phyloP scores from a whole-genome alignment of 1,140 invertebrate species.

The Brachionus calyciflorus region DNA sequence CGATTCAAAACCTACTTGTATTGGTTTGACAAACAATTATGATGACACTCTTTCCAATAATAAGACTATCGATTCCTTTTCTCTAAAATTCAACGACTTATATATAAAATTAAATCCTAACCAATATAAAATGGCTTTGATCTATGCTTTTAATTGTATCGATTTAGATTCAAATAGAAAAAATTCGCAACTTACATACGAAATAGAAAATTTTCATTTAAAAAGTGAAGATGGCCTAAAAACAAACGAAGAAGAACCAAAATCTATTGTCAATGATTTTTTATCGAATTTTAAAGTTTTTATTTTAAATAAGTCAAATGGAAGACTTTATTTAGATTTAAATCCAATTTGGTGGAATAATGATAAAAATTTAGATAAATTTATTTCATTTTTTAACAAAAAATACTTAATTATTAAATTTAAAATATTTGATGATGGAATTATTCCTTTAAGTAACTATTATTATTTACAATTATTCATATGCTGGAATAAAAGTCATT shows the following conservation, averaged over 20 bases:
- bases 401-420: constrained; percentile 2
- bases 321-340: not conserved
- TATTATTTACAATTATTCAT: not conserved
- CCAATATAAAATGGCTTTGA: not conserved
- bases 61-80: not conserved
- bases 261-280: not conserved
- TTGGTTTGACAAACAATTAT: not conserved
- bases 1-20: not conserved
- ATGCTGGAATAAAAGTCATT: not conserved
- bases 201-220: constrained; percentile 8
- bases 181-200: not conserved
- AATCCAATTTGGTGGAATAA: not conserved
- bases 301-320: not conserved
- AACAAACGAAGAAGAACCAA: not conserved
- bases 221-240: not conserved
- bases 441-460: not conserved
- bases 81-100: not conserved
- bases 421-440: constrained; percentile 1
- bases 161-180: constrained; percentile 1
- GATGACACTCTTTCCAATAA: not conserved
- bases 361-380: constrained; percentile 6
- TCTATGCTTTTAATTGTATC: constrained; percentile 13
- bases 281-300: not conserved
- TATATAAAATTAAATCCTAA: not conserved
- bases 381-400: not conserved